Conservation (phyloP, 2,797 vertebrate genomes). For the Pangasius mekongensis region DNA sequence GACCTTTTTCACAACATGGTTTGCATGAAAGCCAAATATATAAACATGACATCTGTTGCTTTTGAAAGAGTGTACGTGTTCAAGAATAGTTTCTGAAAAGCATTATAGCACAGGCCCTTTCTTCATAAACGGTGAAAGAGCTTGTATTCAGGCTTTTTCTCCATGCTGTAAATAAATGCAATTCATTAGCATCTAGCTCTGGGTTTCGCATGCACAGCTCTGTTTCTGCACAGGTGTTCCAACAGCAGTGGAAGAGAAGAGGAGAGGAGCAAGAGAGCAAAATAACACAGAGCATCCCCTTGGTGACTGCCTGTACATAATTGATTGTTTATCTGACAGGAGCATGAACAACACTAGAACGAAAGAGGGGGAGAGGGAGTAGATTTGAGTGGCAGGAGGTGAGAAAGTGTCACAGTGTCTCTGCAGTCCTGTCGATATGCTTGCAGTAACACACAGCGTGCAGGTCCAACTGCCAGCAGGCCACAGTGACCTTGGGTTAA, state of each 20-base stretch:
- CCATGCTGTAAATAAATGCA: constrained; percentile 32
- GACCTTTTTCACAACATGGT: constrained; percentile 22
- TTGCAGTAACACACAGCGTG: constrained; percentile 56
- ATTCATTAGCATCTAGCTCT: constrained; percentile 30
- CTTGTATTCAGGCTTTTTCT: constrained; percentile 12
- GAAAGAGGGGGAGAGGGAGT: constrained; percentile 33
- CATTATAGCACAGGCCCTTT: not conserved
- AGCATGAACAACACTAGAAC: constrained; percentile 61
- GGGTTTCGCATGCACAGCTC: not conserved
- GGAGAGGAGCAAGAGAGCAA: constrained; percentile 38
- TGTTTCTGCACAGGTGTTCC: constrained; percentile 58
- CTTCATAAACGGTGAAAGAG: not conserved
- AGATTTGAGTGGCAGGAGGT: constrained; percentile 52
- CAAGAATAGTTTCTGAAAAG: constrained; percentile 15
- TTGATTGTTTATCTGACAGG: constrained; percentile 79
- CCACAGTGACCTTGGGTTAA: constrained; percentile 67
- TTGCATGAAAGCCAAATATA: constrained; percentile 7
- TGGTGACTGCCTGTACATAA: constrained; percentile 75
- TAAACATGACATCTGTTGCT: constrained; percentile 44
- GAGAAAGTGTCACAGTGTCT: constrained; percentile 44
- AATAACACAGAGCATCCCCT: constrained; percentile 57
- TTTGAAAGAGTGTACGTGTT: constrained; percentile 1
- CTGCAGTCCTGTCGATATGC: constrained; percentile 54
- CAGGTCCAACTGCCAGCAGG: constrained; percentile 58
- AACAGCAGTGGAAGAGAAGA: constrained; percentile 49